Evolutionary conservation across 2,797 vertebrate genomes (phyloP).

Genomic region (Alfaro cultratus): DNA sequence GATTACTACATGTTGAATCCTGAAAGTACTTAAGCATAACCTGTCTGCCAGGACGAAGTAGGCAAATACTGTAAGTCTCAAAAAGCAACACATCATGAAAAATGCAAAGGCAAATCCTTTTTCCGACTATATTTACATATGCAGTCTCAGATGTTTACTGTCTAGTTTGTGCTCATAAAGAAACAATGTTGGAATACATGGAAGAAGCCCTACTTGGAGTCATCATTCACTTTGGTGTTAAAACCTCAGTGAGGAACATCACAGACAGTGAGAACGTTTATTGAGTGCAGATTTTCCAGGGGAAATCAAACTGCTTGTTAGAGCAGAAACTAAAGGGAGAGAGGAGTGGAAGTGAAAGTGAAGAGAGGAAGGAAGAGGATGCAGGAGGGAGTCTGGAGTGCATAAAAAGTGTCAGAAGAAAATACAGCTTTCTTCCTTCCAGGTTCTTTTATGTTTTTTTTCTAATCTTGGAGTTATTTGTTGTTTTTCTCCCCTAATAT

Average conservation of each 20-base stretch:
- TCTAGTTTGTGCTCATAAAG: conserved; percentile 11
- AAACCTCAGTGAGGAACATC: conserved; percentile 57
- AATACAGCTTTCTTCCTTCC: conserved; percentile 53
- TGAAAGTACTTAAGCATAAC: neutral
- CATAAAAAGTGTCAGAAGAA: conserved; percentile 69
- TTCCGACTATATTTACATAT: neutral
- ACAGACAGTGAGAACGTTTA: conserved; percentile 62
- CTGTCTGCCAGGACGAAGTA: neutral
- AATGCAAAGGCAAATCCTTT: neutral
- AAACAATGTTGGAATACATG: conserved; percentile 10
- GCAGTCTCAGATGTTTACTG: neutral
- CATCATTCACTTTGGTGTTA: conserved; percentile 45
- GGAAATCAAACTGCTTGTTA: conserved; percentile 77
- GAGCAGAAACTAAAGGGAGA: conserved; percentile 70
- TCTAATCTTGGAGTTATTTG: conserved; percentile 24
- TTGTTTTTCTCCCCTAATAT: neutral
- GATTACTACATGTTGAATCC: neutral
- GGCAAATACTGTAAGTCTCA: neutral
- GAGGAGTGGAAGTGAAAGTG: conserved; percentile 63
- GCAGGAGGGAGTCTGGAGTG: conserved; percentile 57
- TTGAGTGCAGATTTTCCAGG: conserved; percentile 76
- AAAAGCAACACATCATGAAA: neutral
- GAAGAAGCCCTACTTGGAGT: conserved; percentile 8
- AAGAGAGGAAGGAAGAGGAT: conserved; percentile 65
- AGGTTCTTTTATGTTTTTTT: conserved; percentile 18